Percentiles rank a stretch among this genome's conserved stretches.
Conservation (phyloP, 2,888 invertebrate species). For the Hipparchia semele region DNA sequence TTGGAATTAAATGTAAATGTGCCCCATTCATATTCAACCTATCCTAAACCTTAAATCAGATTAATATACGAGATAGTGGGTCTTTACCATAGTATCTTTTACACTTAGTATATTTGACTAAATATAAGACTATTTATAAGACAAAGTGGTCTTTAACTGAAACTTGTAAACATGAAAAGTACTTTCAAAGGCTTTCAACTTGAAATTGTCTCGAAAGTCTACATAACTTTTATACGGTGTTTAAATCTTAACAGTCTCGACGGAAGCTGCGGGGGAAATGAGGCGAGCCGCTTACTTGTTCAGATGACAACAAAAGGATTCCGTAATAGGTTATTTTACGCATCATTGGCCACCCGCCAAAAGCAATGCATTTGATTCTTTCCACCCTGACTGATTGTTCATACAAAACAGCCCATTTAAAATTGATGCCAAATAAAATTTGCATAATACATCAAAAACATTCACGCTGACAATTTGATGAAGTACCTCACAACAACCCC, state of each 20-base stretch:
- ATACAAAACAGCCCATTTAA: slow-evolving; percentile 48
- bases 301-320: slow-evolving; percentile 60
- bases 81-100: too few relatives aligned
- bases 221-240: slow-evolving; percentile 32
- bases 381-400: slow-evolving; percentile 46
- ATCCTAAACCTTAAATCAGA: too few relatives aligned
- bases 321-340: slow-evolving; percentile 65
- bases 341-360: slow-evolving; percentile 54
- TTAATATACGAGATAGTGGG: too few relatives aligned
- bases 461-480: slow-evolving; percentile 34
- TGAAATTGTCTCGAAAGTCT: slow-evolving; percentile 24
- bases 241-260: slow-evolving; percentile 25
- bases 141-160: slow-evolving; percentile 19
- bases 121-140: background rate
- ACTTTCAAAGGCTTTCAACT: slow-evolving; percentile 21
- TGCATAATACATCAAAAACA: slow-evolving; percentile 41
- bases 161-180: slow-evolving; percentile 20
- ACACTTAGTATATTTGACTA: background rate
- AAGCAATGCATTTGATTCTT: slow-evolving; percentile 55
- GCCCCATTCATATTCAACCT: too few relatives aligned
- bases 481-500: slow-evolving; percentile 27
- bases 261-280: slow-evolving; percentile 42
- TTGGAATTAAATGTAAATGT: too few relatives aligned
- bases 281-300: slow-evolving; percentile 47
- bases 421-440: slow-evolving; percentile 43